Evolutionary conservation across 2,113 vertebrate species (phyloP).

Genomic region (Aldabrachelys gigantea): DNA sequence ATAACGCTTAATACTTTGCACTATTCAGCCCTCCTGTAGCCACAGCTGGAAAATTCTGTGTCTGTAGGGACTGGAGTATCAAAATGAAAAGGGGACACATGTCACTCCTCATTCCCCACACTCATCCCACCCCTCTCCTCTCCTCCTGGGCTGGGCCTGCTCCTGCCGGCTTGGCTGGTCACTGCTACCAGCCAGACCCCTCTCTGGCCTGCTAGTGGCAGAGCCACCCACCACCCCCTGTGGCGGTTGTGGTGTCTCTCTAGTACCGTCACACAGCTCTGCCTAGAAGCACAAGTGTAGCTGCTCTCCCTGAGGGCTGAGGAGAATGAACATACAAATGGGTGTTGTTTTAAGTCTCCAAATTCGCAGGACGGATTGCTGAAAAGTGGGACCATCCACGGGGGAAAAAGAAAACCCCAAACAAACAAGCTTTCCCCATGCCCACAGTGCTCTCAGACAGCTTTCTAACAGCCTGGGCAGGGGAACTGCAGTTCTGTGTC

Average conservation of each 20-base stretch:
- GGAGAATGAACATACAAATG: background rate
- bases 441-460: background rate
- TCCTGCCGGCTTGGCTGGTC: background rate
- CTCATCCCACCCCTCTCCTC: background rate
- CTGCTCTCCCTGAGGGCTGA: background rate
- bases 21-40: background rate
- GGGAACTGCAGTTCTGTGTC: background rate
- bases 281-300: background rate
- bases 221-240: background rate
- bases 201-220: background rate
- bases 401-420: background rate
- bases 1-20: background rate
- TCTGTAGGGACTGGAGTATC: background rate
- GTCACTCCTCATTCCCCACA: background rate
- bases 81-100: background rate
- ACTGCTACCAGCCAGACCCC: no score
- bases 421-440: background rate
- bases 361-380: background rate
- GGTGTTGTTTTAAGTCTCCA: background rate
- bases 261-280: background rate
- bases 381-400: background rate
- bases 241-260: no score
- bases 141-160: background rate
- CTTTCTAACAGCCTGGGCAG: background rate
- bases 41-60: no score